Conservation (phyloP, 2,113 vertebrate species). For the Cairina moschata region DNA sequence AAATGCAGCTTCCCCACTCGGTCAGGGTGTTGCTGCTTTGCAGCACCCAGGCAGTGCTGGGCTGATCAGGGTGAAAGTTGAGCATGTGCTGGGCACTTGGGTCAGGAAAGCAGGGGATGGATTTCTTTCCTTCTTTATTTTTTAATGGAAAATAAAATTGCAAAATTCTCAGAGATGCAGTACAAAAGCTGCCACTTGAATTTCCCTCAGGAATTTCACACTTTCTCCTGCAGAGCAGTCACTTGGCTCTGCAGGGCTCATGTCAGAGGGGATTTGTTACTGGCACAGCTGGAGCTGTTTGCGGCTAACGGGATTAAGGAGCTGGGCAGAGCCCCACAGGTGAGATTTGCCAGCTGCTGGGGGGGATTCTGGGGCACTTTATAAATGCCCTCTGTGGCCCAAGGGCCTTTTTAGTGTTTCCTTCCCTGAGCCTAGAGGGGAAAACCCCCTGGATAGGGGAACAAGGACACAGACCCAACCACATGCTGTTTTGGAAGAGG, state of each 20-base stretch:
- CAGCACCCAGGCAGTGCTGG: too few species aligned
- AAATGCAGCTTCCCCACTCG: rapidly evolving
- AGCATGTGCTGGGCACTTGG: not conserved
- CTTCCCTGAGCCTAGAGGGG: rapidly evolving
- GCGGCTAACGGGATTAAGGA: rapidly evolving
- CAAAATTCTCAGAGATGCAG: not conserved
- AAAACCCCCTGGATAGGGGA: rapidly evolving
- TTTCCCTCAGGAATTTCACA: not conserved
- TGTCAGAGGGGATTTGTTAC: rapidly evolving
- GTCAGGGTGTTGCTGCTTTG: not conserved
- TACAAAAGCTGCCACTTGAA: not conserved
- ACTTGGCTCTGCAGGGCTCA: rapidly evolving
- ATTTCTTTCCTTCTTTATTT: not conserved
- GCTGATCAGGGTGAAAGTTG: not conserved
- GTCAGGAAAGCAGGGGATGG: not conserved
- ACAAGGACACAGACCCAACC: rapidly evolving
- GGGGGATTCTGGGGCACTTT: not conserved
- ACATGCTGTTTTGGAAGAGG: not conserved
- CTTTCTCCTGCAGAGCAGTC: too few species aligned
- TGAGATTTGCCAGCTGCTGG: not conserved
- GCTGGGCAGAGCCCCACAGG: not conserved
- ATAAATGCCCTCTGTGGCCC: rapidly evolving
- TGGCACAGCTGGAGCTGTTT: not conserved
- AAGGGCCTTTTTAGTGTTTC: rapidly evolving
- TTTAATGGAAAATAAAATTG: not conserved